A percentile compares a stretch with the other conserved stretches of the same genome.
Evolutionary conservation across 2,797 vertebrate genomes (phyloP).

Genomic region (Poeciliopsis presidionis): DNA sequence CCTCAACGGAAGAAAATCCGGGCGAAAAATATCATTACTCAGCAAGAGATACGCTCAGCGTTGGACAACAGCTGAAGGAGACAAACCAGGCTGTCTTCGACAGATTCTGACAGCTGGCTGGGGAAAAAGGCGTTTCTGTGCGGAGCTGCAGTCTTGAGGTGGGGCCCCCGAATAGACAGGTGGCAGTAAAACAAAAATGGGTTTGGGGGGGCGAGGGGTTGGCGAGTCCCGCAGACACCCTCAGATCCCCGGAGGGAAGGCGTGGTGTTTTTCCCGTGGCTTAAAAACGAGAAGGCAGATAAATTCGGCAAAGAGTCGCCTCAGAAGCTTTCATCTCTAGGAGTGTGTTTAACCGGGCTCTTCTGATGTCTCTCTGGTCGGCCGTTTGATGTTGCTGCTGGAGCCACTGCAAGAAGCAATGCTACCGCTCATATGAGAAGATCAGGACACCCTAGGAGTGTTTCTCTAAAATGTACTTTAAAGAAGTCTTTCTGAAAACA

Average conservation of each 20-base stretch:
- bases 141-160: slow-evolving; percentile 17
- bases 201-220: neutral
- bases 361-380: slow-evolving; percentile 13
- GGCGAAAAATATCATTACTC: neutral
- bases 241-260: neutral
- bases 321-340: slow-evolving; percentile 21
- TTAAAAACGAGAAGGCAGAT: slow-evolving; percentile 38
- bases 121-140: slow-evolving; percentile 52
- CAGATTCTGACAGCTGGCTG: slow-evolving; percentile 59
- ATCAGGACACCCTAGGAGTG: neutral
- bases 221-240: slow-evolving; percentile 27
- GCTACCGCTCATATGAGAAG: neutral
- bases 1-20: neutral
- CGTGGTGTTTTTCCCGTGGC: slow-evolving; percentile 54
- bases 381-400: slow-evolving; percentile 49
- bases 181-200: slow-evolving; percentile 30
- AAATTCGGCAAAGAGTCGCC: slow-evolving; percentile 46
- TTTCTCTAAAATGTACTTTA: neutral
- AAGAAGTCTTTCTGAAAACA: no score
- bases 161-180: slow-evolving; percentile 13
- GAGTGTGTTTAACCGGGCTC: slow-evolving; percentile 33
- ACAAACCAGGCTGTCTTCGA: slow-evolving; percentile 17
- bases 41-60: slow-evolving; percentile 9
- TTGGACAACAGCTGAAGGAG: slow-evolving; percentile 57
- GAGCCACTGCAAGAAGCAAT: slow-evolving; percentile 39